Conservation (phyloP, 2,113 vertebrate species). For the Danionella cerebrum region DNA sequence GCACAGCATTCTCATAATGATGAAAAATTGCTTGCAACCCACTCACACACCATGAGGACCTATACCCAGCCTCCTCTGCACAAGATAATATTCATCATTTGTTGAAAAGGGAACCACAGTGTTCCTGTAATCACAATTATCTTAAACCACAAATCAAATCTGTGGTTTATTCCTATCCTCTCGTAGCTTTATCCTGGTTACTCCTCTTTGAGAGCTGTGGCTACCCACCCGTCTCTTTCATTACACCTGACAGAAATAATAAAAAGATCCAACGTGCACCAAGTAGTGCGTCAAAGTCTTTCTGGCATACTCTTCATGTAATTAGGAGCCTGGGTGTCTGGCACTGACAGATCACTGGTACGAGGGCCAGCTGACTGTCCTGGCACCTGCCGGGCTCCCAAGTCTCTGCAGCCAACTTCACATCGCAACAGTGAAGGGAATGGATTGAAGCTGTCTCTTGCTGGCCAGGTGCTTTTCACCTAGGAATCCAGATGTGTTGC, state of each 20-base stretch:
- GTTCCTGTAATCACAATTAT: conserved; percentile 1
- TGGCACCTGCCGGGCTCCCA: conserved; percentile 52
- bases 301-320: conserved; percentile 57
- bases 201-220: neutral
- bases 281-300: conserved; percentile 42
- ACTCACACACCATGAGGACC: neutral
- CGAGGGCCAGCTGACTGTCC: conserved; percentile 50
- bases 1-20: neutral
- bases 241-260: conserved; percentile 62
- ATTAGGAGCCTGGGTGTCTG: conserved; percentile 66
- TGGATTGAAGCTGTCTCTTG: neutral
- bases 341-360: conserved; percentile 68
- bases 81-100: conserved; percentile 14
- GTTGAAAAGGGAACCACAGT: neutral
- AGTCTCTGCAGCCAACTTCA: conserved; percentile 32
- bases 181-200: neutral
- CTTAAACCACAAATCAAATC: neutral
- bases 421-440: conserved; percentile 3
- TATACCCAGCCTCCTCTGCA: neutral
- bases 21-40: conserved; percentile 6
- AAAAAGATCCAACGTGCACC: conserved; percentile 45
- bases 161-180: neutral
- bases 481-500: neutral
- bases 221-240: conserved; percentile 48
- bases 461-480: conserved; percentile 11